Evolutionary conservation across 2,888 invertebrate species (phyloP).

Genomic region (Andrena chrysosceles): DNA sequence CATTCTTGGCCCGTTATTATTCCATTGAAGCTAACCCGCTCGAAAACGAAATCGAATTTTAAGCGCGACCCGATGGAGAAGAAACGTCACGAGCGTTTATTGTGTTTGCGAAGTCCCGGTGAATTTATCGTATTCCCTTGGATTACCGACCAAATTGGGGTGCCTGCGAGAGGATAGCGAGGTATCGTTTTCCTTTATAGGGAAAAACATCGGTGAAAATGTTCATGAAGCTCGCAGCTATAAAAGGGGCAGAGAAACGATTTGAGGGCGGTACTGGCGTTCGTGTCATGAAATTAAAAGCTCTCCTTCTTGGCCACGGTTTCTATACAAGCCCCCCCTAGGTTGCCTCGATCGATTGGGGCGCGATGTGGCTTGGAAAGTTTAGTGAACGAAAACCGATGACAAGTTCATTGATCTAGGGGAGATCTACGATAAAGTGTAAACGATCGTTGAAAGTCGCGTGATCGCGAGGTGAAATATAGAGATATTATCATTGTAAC

Average conservation of each 20-base stretch:
- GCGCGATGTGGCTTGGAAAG: background rate
- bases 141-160: constrained; percentile 36
- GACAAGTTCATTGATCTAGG: background rate
- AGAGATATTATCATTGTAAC: background rate
- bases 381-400: background rate
- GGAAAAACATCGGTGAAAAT: constrained; percentile 46
- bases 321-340: background rate
- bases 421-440: too few species aligned
- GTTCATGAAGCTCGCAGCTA: constrained; percentile 42
- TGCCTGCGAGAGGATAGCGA: background rate
- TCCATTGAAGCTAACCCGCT: background rate
- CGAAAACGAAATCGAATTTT: background rate
- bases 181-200: constrained; percentile 45
- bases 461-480: background rate
- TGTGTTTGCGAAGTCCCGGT: background rate
- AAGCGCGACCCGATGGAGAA: background rate
- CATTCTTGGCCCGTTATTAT: background rate
- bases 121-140: constrained; percentile 12
- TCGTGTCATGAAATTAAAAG: constrained; percentile 42
- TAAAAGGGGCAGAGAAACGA: constrained; percentile 21
- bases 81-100: constrained; percentile 5
- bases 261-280: constrained; percentile 23
- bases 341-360: constrained; percentile 7
- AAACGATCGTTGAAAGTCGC: too few species aligned
- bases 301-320: background rate